phyloP scores from a whole-genome alignment of 2,888 invertebrate genomes.

The Selenia dentaria region DNA sequence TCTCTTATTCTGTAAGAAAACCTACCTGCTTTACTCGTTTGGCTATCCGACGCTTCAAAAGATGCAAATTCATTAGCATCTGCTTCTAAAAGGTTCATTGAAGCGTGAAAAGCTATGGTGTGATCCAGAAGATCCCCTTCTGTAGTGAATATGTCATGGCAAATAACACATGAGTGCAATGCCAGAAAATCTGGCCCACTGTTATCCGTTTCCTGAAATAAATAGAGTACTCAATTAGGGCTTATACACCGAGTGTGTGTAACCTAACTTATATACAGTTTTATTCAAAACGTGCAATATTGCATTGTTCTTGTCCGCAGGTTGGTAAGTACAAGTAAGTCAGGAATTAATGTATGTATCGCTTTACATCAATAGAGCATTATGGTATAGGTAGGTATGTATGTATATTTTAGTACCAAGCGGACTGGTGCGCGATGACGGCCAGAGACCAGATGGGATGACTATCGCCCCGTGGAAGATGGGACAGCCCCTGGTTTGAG shows the following conservation, averaged over 20 bases:
- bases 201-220: constrained; percentile 49
- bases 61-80: constrained; percentile 30
- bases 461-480: too few relatives aligned
- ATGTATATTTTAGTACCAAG: too few relatives aligned
- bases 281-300: too few relatives aligned
- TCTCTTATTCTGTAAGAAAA: too few relatives aligned
- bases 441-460: too few relatives aligned
- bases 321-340: too few relatives aligned
- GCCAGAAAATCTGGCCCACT: constrained; percentile 65
- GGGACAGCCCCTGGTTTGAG: too few relatives aligned
- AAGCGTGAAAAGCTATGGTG: constrained; percentile 68
- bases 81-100: constrained; percentile 39
- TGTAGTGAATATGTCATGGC: constrained; percentile 75
- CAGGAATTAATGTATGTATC: too few relatives aligned
- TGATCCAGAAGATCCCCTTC: constrained; percentile 73
- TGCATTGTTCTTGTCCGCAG: too few relatives aligned
- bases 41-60: constrained; percentile 13
- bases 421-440: too few relatives aligned
- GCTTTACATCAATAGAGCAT: too few relatives aligned
- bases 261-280: neutral
- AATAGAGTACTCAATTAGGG: neutral
- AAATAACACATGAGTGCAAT: constrained; percentile 70
- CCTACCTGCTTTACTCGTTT: neutral
- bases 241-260: neutral
- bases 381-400: too few relatives aligned